Conservation (phyloP, 2,113 vertebrate genomes). For the Ranitomeya variabilis region DNA sequence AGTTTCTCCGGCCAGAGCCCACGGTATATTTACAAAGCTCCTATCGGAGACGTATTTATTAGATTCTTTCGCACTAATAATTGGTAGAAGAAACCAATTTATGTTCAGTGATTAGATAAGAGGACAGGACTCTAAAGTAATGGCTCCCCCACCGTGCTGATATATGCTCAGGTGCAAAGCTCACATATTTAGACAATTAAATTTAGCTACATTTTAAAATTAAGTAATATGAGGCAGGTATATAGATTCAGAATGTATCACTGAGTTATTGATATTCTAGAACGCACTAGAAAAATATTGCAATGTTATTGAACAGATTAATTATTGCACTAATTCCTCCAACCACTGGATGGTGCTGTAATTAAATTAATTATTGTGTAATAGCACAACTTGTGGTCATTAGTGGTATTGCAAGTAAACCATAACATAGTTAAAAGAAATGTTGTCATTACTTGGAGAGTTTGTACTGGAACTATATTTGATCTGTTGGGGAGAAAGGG, state of each 20-base stretch:
- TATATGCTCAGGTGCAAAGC: background rate
- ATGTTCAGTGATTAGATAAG: conserved; percentile 12
- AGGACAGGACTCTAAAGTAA: background rate
- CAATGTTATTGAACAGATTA: background rate
- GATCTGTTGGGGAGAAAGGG: no score
- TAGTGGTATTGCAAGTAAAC: no score
- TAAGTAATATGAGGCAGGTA: background rate
- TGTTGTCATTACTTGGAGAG: no score
- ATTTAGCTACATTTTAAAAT: background rate
- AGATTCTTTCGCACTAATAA: background rate
- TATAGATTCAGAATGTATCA: background rate
- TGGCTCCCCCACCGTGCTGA: background rate
- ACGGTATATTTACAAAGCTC: background rate
- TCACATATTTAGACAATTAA: background rate
- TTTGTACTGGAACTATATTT: no score
- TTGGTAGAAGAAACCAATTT: background rate
- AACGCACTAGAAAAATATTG: background rate
- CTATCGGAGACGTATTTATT: background rate
- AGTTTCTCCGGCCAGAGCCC: conserved; percentile 8
- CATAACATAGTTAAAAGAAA: no score
- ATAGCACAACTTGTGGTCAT: no score
- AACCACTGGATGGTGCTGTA: no score
- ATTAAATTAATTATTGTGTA: no score
- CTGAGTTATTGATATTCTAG: background rate
- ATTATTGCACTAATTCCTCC: no score